These are phyloP conservation scores for Ylistrum balloti DNA, from an alignment of 1,140 invertebrate species.

Conservation along the genomic window DNA sequence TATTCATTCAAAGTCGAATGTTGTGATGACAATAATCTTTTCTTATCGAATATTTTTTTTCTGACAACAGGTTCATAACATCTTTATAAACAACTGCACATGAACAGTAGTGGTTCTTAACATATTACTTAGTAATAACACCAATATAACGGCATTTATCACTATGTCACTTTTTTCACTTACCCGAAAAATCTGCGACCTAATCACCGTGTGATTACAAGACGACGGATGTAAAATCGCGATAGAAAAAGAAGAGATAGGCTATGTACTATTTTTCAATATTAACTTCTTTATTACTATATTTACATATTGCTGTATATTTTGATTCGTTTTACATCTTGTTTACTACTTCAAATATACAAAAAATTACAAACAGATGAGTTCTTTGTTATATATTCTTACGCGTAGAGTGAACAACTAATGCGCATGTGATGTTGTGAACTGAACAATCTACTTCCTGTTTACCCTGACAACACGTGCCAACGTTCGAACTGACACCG, in stretches of 20 bases:
- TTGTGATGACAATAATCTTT: background rate
- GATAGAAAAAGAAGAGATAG: background rate
- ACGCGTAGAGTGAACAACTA: background rate
- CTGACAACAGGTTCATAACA: background rate
- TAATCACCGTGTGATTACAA: constrained; percentile 38
- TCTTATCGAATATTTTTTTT: background rate
- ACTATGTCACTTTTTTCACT: background rate
- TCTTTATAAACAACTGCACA: background rate
- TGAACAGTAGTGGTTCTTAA: background rate
- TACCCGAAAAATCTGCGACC: background rate
- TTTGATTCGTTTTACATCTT: background rate
- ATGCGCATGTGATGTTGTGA: background rate
- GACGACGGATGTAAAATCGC: constrained; percentile 6
- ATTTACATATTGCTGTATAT: background rate
- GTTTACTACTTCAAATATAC: background rate
- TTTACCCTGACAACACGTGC: constrained; percentile 37
- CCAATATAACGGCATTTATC: background rate
- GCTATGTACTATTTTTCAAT: background rate
- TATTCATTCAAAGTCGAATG: background rate
- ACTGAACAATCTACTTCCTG: background rate
- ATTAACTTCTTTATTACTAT: background rate
- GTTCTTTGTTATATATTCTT: background rate
- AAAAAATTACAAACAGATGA: background rate
- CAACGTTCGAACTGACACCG: background rate
- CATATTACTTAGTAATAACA: background rate